Evolutionary conservation across 2,113 vertebrate species (phyloP), one percentile per base, ranked within the genome.

Genomic region (Seriola dumerili): DNA sequence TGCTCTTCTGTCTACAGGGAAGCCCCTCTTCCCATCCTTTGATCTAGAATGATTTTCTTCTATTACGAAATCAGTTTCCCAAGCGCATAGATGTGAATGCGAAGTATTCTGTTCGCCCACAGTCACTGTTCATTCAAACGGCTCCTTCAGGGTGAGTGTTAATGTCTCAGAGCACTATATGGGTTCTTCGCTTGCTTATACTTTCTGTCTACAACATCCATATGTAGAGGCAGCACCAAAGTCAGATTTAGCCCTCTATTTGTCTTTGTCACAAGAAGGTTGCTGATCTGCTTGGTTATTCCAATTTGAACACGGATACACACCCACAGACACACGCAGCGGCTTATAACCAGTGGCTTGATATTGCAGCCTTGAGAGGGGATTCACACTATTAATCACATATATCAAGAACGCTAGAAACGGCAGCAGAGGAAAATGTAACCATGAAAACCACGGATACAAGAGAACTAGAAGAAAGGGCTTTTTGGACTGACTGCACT

Each of bases 201-300:
- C 40, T 84, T 59, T 65, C 17, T 74, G 32, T 75, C 34, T 42
- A 64, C 6, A 36, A 23, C 23, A 62, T 78, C 21, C 44, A 61
- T 55, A 61, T 69, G 52, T 23, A 54, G 63, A 69, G 62, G 29
- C 52, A 21, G 40, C 71, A 36, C 16, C 8, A 8, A n/a, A 57
- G 25, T 50, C 38, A 70, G 12, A 82, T 78, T 71, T 65, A 70
- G 42, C 64, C 50, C 42, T 54, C 55, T 1, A 72, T 91, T 81
- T 69, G 68, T 90, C 78, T 89, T 66, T 85, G 87, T 92, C 86
- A 85, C 25, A 54, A 44, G 40, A 83, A 85, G 72, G 80, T 70
- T 73, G 58, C n/a, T 52, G 32, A 61, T 84, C 79, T 83, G 59
- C 54, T 83, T 62, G 34, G 36, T 74, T 63, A 84, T 79, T 85